Conservation (phyloP, 2,888 invertebrate genomes). For the Brachypterus glaber region DNA sequence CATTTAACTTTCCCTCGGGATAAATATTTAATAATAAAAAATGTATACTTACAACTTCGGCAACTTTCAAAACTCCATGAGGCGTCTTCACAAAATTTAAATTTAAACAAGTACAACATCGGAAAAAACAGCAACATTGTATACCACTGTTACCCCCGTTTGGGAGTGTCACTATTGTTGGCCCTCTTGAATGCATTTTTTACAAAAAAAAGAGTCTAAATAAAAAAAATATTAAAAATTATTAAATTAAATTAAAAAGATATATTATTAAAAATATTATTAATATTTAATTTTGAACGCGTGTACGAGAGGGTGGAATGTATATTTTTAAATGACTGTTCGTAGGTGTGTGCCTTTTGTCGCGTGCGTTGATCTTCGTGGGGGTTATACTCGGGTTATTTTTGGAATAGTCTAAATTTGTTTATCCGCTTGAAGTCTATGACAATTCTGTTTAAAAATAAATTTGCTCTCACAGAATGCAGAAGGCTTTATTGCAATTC, state of each 20-base stretch:
- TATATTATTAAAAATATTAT: too few relatives aligned
- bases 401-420: conserved; percentile 17
- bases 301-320: not conserved
- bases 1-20: not conserved
- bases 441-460: too few relatives aligned
- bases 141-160: conserved; percentile 37
- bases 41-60: conserved; percentile 59
- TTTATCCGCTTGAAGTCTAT: too few relatives aligned
- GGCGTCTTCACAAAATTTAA: conserved; percentile 63
- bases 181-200: conserved; percentile 14
- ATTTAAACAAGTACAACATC: conserved; percentile 71
- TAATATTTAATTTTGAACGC: too few relatives aligned
- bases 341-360: conserved; percentile 6
- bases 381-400: conserved; percentile 17
- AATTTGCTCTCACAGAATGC: too few relatives aligned
- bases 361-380: conserved; percentile 11
- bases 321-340: not conserved
- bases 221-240: too few relatives aligned
- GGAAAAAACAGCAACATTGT: conserved; percentile 62
- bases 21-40: conserved; percentile 7
- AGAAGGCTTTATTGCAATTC: too few relatives aligned
- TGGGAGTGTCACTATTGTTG: conserved; percentile 19
- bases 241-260: too few relatives aligned
- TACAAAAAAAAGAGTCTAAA: conserved; percentile 3
- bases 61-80: conserved; percentile 64